A percentile compares a stretch with the other conserved stretches of the same genome.
Evolutionary conservation across 2,113 vertebrate genomes (phyloP).

Genomic region (Mungos mungo): DNA sequence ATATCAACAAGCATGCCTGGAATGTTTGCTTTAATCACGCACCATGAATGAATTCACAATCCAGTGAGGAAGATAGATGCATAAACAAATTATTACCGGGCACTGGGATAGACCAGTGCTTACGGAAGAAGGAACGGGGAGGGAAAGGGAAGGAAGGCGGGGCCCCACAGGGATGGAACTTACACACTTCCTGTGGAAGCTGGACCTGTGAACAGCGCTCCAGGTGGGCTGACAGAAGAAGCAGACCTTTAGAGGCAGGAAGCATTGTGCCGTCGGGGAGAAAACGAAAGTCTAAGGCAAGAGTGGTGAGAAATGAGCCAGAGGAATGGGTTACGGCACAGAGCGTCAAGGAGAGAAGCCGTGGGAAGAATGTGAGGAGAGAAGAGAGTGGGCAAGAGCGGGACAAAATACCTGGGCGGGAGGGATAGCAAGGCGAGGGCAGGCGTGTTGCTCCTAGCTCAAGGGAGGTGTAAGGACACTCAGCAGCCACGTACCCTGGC

Average conservation of each 20-base stretch:
- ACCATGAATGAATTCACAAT: not conserved
- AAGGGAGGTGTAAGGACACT: not conserved
- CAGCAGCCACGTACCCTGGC: not conserved
- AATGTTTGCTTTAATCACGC: not conserved
- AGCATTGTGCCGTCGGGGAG: not conserved
- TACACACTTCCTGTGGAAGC: not conserved
- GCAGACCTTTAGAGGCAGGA: not conserved
- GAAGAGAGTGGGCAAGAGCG: fast-evolving
- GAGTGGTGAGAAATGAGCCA: not conserved
- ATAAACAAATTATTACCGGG: not conserved
- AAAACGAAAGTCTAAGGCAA: not conserved
- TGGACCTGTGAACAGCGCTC: no score
- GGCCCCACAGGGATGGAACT: not conserved
- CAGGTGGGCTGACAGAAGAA: not conserved
- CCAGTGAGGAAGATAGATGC: not conserved
- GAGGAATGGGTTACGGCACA: not conserved
- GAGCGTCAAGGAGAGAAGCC: not conserved
- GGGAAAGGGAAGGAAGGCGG: not conserved
- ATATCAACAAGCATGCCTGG: not conserved
- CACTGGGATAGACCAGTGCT: not conserved
- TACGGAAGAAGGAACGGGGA: not conserved
- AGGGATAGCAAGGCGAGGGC: not conserved
- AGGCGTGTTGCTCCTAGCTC: not conserved
- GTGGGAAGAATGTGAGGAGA: not conserved
- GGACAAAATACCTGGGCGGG: not conserved